These are phyloP conservation scores for Festucalex cinctus DNA, from an alignment of 2,113 vertebrate species.

Conservation along the genomic window DNA sequence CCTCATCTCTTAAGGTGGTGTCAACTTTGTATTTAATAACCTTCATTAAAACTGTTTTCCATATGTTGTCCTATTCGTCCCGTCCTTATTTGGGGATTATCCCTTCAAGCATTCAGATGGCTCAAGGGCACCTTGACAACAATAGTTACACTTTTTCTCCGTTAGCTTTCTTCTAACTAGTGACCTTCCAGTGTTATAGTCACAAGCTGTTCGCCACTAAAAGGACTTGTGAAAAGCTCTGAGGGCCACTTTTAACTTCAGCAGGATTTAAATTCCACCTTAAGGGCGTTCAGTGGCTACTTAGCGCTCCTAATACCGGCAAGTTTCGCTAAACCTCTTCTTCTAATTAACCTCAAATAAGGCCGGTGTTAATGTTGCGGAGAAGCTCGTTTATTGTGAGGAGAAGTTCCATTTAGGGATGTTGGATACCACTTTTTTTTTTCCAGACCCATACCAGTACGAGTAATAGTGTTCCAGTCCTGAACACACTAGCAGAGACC, in stretches of 20 bases:
- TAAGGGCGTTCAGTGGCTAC: constrained; percentile 50
- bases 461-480: too few species aligned
- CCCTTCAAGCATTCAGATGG: constrained; percentile 17
- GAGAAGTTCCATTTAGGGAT: not conserved
- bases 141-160: constrained; percentile 22
- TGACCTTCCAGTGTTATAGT: constrained; percentile 41
- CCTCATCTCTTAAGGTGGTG: not conserved
- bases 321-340: constrained; percentile 64
- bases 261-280: constrained; percentile 65
- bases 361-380: constrained; percentile 56
- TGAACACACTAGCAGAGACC: too few species aligned
- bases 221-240: constrained; percentile 39
- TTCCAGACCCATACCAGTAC: too few species aligned
- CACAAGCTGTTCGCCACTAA: constrained; percentile 44
- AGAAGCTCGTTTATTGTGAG: constrained; percentile 12
- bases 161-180: constrained; percentile 33
- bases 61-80: constrained; percentile 2
- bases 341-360: constrained; percentile 67
- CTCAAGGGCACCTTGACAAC: constrained; percentile 55
- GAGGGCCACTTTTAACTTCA: constrained; percentile 51
- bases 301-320: constrained; percentile 51
- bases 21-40: not conserved
- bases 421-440: too few species aligned
- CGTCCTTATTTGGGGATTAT: constrained; percentile 35
- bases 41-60: constrained; percentile 8